These are phyloP conservation scores for Hirtodrosophila trivittata DNA, from an alignment of 2,888 invertebrate genomes.

Conservation along the genomic window DNA sequence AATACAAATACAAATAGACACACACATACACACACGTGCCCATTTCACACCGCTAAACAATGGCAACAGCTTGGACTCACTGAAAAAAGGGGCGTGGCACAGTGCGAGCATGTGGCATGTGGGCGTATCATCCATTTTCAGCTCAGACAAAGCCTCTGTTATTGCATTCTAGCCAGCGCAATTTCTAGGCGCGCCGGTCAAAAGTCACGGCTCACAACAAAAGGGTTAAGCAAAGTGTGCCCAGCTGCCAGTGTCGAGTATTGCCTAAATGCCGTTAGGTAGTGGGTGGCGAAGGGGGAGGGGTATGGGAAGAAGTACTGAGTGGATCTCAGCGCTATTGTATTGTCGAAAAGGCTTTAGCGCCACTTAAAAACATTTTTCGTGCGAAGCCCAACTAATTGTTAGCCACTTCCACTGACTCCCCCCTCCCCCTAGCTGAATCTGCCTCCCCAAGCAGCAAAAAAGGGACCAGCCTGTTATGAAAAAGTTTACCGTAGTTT, in stretches of 20 bases:
- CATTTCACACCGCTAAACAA: slow-evolving; percentile 16
- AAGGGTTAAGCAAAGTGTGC: slow-evolving; percentile 5
- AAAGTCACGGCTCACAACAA: slow-evolving; percentile 64
- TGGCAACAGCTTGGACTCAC: slow-evolving; percentile 32
- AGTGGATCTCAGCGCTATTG: no score
- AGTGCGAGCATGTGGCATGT: neutral
- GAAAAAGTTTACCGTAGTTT: slow-evolving; percentile 43
- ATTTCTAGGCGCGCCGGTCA: slow-evolving; percentile 43
- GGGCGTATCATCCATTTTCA: slow-evolving; percentile 27
- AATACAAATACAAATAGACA: slow-evolving; percentile 8
- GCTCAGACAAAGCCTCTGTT: slow-evolving; percentile 50
- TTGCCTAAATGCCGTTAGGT: neutral
- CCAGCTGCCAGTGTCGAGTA: slow-evolving; percentile 24
- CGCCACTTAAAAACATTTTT: slow-evolving; percentile 43
- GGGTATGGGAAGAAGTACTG: neutral
- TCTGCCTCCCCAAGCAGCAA: neutral
- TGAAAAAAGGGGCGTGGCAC: slow-evolving; percentile 24
- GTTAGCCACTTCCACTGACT: slow-evolving; percentile 25
- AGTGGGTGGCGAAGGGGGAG: no score
- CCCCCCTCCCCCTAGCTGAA: no score
- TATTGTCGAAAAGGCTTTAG: no score
- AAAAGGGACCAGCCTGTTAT: slow-evolving; percentile 26
- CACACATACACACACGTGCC: slow-evolving; percentile 19
- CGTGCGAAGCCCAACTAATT: slow-evolving; percentile 55
- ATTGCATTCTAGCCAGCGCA: slow-evolving; percentile 40